These are phyloP conservation scores for Tanytarsus gracilentus DNA, from an alignment of 2,888 invertebrate species.

Conservation along the genomic window DNA sequence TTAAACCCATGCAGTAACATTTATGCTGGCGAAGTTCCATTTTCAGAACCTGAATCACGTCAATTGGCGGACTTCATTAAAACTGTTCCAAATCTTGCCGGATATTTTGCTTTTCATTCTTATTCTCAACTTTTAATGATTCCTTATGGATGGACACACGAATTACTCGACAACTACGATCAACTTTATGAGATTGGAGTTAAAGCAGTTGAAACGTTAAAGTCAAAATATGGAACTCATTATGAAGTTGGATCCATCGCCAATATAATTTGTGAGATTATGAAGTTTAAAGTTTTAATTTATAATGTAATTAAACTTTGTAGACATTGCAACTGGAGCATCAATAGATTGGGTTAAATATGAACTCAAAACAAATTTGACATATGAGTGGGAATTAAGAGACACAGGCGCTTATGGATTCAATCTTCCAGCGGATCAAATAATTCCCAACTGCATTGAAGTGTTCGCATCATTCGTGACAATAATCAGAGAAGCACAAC, in stretches of 20 bases:
- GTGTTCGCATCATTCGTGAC: too few relatives aligned
- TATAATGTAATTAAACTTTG: background rate
- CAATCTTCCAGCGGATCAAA: too few relatives aligned
- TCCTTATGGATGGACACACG: constrained; percentile 58
- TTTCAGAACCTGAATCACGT: constrained; percentile 60
- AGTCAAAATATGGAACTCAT: constrained; percentile 40
- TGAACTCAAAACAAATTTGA: constrained; percentile 38
- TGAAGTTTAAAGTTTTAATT: background rate
- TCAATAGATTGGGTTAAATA: constrained; percentile 44
- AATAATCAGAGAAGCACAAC: too few relatives aligned
- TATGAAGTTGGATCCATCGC: constrained; percentile 43
- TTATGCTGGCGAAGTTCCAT: constrained; percentile 57
- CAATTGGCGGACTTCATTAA: constrained; percentile 48
- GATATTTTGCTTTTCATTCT: constrained; percentile 66
- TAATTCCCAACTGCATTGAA: too few relatives aligned
- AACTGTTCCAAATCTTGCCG: constrained; percentile 46
- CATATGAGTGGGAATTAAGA: constrained; percentile 46
- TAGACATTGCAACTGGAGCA: constrained; percentile 37
- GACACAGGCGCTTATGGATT: too few relatives aligned
- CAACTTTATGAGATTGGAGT: constrained; percentile 46
- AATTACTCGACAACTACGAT: constrained; percentile 50
- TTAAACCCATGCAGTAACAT: constrained; percentile 50
- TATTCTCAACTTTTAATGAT: constrained; percentile 60
- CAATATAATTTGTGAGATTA: constrained; percentile 11
- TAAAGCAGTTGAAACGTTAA: constrained; percentile 36